Base-by-base conservation (phyloP, 2,113 vertebrate species). In the Takifugu bimaculatus region DNA sequence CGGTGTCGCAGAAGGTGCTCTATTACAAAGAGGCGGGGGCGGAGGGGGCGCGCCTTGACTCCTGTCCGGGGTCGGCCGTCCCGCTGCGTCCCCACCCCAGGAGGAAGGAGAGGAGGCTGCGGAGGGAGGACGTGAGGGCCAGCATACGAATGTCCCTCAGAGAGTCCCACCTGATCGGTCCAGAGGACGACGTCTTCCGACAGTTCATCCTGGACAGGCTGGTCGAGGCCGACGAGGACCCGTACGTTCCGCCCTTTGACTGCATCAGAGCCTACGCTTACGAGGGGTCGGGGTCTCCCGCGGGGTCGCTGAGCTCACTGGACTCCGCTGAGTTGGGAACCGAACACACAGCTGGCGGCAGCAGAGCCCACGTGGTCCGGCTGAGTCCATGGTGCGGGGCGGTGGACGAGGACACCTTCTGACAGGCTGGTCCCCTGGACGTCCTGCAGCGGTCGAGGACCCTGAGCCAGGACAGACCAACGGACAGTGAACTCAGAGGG, bases 301-400 rank as follows among this genome's bases (percentile, higher is more conserved):
- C 94, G 0, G 94, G 92, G 5, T 99, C 97, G 2, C 90, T 99
- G 52, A 98, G 96, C 78, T 98, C 96, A 0, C 10, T 98, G 35
- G 93, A 82, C 0, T 98, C 94, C 0, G 58, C 3, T 0, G 2
- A 1, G 3, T 3, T 13, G 0, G 91, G 92, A 62, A 84, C 87
- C 0, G 90, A 91, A 20, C 89, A 83, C 50, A 90, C 50, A 6
- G 50, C 29, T 5, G 0, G 20, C 43, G 57, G 84, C 87, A 25
- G 88, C 77, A 92, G 84, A 50, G 87, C 89, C 28, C 75, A 51
- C 13, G 81, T 93, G 67, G 79, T 91, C 15, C 85, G 85, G 56
- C 84, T 95, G 47, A 89, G 91, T 0, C 84, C 78, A 4, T 91
- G 93, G 88, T 87, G 89, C 5, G 47, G 85, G 4, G 65, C 15